Conservation (phyloP, 2,888 invertebrate species). For the Drosophila niveifrons region DNA sequence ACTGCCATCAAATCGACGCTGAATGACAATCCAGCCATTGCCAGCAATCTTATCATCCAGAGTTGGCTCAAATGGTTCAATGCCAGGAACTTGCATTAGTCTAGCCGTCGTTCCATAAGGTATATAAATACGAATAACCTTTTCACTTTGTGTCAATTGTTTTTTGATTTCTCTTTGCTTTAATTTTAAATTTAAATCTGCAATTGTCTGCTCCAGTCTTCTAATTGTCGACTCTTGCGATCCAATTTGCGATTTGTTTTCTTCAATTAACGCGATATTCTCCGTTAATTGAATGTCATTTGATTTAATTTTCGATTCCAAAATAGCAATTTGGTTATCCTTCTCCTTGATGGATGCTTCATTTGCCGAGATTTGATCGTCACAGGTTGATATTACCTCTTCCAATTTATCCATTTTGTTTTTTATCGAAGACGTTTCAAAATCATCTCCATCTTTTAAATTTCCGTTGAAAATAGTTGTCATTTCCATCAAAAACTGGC, state of each 20-base stretch:
- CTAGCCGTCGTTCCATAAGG: constrained; percentile 17
- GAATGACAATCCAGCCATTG: constrained; percentile 90
- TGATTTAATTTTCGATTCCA: constrained; percentile 2
- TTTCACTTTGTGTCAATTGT: constrained; percentile 7
- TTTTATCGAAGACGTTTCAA: constrained; percentile 15
- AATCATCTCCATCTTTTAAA: background rate
- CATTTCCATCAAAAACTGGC: constrained; percentile 1
- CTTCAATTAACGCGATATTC: constrained; percentile 1
- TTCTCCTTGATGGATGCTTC: constrained; percentile 11
- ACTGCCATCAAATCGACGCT: constrained; percentile 88
- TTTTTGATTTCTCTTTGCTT: constrained; percentile 6
- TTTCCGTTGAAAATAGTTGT: background rate
- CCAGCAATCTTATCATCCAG: constrained; percentile 86
- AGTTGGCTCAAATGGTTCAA: constrained; percentile 22
- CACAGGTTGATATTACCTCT: constrained; percentile 6
- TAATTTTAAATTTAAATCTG: constrained; percentile 7
- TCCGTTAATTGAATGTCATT: constrained; percentile 18
- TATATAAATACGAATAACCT: constrained; percentile 15
- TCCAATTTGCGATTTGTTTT: constrained; percentile 9
- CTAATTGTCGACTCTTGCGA: constrained; percentile 2
- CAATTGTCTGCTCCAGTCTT: constrained; percentile 7
- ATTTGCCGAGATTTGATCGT: constrained; percentile 13
- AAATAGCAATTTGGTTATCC: constrained; percentile 5
- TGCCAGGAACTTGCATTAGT: constrained; percentile 23
- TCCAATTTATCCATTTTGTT: constrained; percentile 18